Percentiles rank a stretch among this genome's conserved stretches.
Conservation (phyloP, 2,113 vertebrate species). For the Paratilapia polleni region DNA sequence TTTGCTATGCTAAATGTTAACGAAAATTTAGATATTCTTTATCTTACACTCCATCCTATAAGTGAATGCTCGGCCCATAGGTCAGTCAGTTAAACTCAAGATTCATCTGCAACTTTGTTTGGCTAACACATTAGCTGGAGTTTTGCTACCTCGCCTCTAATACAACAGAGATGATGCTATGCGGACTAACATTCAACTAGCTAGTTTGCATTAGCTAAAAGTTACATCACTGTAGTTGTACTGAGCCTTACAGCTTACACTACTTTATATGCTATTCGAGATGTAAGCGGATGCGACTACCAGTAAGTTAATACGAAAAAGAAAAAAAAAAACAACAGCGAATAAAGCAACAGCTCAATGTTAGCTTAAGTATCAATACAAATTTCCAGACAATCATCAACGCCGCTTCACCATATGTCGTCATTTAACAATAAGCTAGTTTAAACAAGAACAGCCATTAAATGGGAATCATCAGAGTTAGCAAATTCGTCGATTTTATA, state of each 20-base stretch:
- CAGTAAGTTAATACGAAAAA: neutral
- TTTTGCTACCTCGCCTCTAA: conserved; percentile 15
- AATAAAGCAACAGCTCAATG: conserved; percentile 28
- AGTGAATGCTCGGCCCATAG: neutral
- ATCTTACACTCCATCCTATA: neutral
- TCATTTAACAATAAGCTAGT: neutral
- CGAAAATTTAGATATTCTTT: neutral
- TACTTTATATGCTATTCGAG: neutral
- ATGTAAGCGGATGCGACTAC: neutral
- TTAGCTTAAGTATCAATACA: conserved; percentile 51
- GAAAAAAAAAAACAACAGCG: neutral
- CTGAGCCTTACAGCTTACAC: neutral
- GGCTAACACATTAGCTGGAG: conserved; percentile 43
- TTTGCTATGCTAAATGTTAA: neutral
- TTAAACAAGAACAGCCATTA: neutral
- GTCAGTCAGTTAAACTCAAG: neutral
- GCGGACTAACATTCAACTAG: neutral
- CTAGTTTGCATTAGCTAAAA: neutral
- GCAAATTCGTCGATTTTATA: neutral
- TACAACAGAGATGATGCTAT: conserved; percentile 21
- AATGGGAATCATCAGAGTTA: neutral
- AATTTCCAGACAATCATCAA: conserved; percentile 30
- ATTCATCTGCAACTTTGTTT: conserved; percentile 68
- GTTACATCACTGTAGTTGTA: neutral
- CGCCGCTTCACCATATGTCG: neutral